Conservation (phyloP, 2,888 invertebrate species). For the Sepiola atlantica region DNA sequence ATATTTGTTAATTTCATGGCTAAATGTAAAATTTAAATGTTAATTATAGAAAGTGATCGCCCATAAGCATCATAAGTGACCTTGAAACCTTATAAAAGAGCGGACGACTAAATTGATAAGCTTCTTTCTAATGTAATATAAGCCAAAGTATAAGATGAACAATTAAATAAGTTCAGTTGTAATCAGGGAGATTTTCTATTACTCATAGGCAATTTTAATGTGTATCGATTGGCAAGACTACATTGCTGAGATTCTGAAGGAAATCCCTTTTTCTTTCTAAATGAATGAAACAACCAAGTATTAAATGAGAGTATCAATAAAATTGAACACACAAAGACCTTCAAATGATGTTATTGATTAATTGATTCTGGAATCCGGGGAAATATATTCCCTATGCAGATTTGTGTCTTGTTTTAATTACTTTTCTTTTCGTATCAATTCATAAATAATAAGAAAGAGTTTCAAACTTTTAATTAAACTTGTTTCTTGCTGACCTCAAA, state of each 20-base stretch:
- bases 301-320: constrained; percentile 5
- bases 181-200: constrained; percentile 32
- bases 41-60: not conserved
- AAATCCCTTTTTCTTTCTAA: constrained; percentile 23
- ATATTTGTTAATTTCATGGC: not conserved
- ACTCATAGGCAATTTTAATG: constrained; percentile 10
- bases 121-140: not conserved
- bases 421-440: constrained; percentile 11
- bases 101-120: not conserved
- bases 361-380: not conserved
- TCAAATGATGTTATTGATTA: not conserved
- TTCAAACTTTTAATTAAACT: constrained; percentile 19
- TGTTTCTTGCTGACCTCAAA: not conserved
- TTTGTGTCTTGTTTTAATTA: constrained; percentile 3
- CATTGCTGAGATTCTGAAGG: not conserved
- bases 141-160: not conserved
- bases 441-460: not conserved
- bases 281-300: constrained; percentile 8
- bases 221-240: not conserved
- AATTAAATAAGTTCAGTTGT: constrained; percentile 16
- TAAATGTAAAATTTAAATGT: not conserved
- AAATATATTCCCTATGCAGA: not conserved
- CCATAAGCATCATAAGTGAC: not conserved
- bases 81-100: not conserved
- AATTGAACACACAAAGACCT: not conserved